phyloP scores from a whole-genome alignment of 2,113 vertebrate genomes.

The Erythrolamprus reginae region DNA sequence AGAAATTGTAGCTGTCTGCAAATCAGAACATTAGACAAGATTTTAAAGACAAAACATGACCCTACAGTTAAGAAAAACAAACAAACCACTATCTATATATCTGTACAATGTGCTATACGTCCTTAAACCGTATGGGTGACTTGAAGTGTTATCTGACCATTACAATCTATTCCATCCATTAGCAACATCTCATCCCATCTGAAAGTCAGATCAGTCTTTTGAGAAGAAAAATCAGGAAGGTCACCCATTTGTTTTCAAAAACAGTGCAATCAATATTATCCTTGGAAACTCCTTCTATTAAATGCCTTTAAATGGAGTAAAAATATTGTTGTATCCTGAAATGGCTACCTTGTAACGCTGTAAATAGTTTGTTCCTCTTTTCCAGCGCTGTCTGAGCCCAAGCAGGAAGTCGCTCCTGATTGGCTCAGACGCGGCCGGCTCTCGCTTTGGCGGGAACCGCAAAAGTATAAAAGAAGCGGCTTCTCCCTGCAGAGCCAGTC shows the following conservation, averaged over 20 bases:
- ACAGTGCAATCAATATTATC: constrained; percentile 61
- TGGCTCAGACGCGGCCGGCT: no score
- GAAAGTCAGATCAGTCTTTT: constrained; percentile 57
- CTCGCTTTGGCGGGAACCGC: no score
- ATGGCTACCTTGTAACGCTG: no score
- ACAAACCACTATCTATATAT: constrained; percentile 12
- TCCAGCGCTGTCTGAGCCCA: no score
- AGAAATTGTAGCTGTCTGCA: neutral
- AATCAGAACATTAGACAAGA: constrained; percentile 1
- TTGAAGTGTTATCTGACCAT: constrained; percentile 63
- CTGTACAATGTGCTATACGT: constrained; percentile 3
- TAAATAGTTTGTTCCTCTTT: no score
- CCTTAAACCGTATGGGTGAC: constrained; percentile 11
- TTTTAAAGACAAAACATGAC: constrained; percentile 25
- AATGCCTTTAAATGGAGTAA: constrained; percentile 50
- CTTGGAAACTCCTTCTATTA: constrained; percentile 51
- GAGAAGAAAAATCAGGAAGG: constrained; percentile 65
- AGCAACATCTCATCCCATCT: constrained; percentile 71
- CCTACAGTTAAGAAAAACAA: neutral
- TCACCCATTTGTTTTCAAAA: constrained; percentile 72
- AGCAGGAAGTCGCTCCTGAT: no score
- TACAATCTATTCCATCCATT: constrained; percentile 76
- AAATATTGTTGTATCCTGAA: no score
- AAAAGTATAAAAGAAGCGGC: no score
- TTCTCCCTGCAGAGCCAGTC: no score